Percentiles rank a stretch among this genome's conserved stretches.
phyloP scores from a whole-genome alignment of 2,113 vertebrate genomes.

The Atlantisia rogersi region DNA sequence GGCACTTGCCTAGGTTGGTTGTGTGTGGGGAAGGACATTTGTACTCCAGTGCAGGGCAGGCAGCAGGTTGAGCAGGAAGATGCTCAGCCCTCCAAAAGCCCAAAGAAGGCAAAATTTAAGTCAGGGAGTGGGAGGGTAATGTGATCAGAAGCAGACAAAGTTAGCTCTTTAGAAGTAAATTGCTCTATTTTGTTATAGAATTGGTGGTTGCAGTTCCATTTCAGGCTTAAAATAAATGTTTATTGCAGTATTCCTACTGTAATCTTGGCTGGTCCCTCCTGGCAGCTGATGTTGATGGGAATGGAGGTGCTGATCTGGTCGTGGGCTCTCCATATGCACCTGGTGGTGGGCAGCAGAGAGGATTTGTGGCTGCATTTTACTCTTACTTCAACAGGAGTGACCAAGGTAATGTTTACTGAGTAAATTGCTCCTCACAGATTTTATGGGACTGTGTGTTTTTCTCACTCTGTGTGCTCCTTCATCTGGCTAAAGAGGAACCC shows the following conservation, averaged over 20 bases:
- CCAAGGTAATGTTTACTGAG: constrained; percentile 61
- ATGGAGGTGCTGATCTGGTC: constrained; percentile 72
- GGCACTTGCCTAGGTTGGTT: not conserved
- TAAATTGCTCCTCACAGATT: not conserved
- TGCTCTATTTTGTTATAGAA: not conserved
- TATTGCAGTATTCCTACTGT: constrained; percentile 75
- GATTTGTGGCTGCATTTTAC: constrained; percentile 75
- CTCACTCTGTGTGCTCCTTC: not conserved
- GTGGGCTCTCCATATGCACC: constrained; percentile 79
- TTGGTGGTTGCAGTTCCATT: not conserved
- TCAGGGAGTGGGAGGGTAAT: not conserved
- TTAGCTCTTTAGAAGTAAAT: not conserved
- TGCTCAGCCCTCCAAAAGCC: not conserved
- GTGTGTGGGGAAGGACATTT: not conserved
- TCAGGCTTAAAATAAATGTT: not conserved
- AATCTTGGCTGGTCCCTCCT: constrained; percentile 82
- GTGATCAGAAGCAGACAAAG: not conserved
- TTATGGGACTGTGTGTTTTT: not conserved
- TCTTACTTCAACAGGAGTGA: constrained; percentile 38
- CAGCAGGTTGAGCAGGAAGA: not conserved
- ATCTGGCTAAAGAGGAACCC: not conserved
- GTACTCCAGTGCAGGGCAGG: not conserved
- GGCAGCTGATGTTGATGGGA: constrained; percentile 73
- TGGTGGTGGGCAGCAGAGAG: constrained; percentile 75
- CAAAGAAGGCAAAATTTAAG: not conserved